Evolutionary conservation across 2,888 invertebrate species (phyloP), one percentile per base, ranked within the genome.

Genomic region (Coleophora flavipennella): DNA sequence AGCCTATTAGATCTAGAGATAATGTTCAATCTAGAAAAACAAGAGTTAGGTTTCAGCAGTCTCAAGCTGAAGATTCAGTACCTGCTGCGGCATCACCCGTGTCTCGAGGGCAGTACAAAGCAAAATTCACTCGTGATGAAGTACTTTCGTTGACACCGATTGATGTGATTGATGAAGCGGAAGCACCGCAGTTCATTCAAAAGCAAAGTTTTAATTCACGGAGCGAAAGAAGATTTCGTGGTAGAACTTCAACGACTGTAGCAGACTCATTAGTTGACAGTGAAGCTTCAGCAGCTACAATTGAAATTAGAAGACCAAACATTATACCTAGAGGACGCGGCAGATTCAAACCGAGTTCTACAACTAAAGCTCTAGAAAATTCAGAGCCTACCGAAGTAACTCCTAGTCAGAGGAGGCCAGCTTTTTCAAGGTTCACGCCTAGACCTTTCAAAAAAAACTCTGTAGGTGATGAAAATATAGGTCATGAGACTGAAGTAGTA

Each of bases 61-160:
- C 55, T 2, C 59, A 49, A 25, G 53, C 36, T 38, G 76, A 72
- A 9, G 83, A 83, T 48, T 77, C 81, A 1, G 51, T 77, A 13
- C 60, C 76, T 7, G 78, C 79, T 20, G 80, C 77, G 8, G 79
- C 80, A 1, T 64, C 75, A n/a, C 65, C 63, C 8, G 55, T 79
- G 1, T 55, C 69, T 9, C 65, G 73, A 50, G 80, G 80, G 10
- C 67, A 72, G 28, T 70, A 67, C 35, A 69, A 69, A 46, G 69
- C 79, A 11, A 61, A 59, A 45, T 39, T 74, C n/a, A 67, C 44
- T 43, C 70, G 51, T n/a, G 83, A 86, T 43, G 88, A 88, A 59
- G 54, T 86, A 11, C 70, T 86, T 34, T 87, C 87, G 2, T 60
- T 88, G 34, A 87, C 86, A 1, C 84, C 87, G 1, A 66, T 81